Evolutionary conservation across 2,888 invertebrate species (phyloP).

Genomic region (Carterocephalus palaemon): DNA sequence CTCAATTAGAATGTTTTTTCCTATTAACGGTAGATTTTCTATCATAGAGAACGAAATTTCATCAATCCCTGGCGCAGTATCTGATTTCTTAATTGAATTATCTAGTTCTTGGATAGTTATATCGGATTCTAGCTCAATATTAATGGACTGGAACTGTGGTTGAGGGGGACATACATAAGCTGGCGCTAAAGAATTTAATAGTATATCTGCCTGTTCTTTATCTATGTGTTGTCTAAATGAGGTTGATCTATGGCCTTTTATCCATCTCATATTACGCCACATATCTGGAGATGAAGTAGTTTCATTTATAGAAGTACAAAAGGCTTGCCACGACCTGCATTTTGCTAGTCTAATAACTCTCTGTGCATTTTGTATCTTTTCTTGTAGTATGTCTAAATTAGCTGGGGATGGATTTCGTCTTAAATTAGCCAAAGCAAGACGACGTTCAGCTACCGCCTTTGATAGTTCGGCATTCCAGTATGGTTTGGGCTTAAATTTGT

Average conservation of each 20-base stretch:
- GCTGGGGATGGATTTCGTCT: constrained; percentile 32
- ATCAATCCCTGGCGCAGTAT: constrained; percentile 25
- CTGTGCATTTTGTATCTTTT: constrained; percentile 20
- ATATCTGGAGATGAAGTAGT: constrained; percentile 24
- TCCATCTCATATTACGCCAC: constrained; percentile 31
- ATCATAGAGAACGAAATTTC: constrained; percentile 30
- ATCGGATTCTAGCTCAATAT: constrained; percentile 6
- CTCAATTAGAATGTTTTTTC: constrained; percentile 19
- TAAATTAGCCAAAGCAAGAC: constrained; percentile 31
- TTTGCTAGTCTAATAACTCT: constrained; percentile 25
- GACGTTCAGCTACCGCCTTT: constrained; percentile 30
- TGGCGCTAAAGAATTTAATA: constrained; percentile 24
- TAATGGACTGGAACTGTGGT: constrained; percentile 15
- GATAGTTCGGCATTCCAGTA: constrained; percentile 36
- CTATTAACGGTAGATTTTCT: constrained; percentile 16
- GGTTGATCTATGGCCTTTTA: constrained; percentile 23
- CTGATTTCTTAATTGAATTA: constrained; percentile 22
- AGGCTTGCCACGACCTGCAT: constrained; percentile 27
- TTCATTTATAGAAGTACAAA: constrained; percentile 24
- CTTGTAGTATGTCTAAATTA: constrained; percentile 25
- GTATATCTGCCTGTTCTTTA: constrained; percentile 14
- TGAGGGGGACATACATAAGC: constrained; percentile 21
- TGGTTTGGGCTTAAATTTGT: constrained; percentile 30
- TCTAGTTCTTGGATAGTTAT: constrained; percentile 24
- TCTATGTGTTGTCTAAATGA: constrained; percentile 7